Conservation (phyloP, 1,140 invertebrate species). For the Trigoniulus corallinus region DNA sequence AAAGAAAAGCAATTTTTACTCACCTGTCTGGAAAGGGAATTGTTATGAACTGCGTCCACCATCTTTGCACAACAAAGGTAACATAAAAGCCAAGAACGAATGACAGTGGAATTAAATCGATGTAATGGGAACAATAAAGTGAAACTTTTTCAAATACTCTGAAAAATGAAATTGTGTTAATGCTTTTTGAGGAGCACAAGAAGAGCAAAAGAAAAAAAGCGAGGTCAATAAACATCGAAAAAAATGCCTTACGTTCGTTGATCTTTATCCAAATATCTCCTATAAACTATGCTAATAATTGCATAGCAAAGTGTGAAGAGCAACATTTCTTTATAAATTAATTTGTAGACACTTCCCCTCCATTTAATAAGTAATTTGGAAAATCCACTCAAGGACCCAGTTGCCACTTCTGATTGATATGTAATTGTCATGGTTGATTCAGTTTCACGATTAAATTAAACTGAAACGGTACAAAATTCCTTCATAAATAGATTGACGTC, state of each 20-base stretch:
- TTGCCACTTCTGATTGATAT: constrained; percentile 17
- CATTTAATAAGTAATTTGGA: constrained; percentile 17
- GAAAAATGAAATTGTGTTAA: not conserved
- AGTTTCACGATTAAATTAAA: too few species aligned
- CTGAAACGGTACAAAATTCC: too few species aligned
- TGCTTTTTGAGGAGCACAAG: not conserved
- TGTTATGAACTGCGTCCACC: constrained; percentile 21
- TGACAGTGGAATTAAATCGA: constrained; percentile 19
- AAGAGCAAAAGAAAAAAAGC: too few species aligned
- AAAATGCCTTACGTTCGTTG: constrained; percentile 16
- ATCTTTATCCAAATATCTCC: constrained; percentile 14
- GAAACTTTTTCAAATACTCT: constrained; percentile 20
- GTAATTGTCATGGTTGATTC: constrained; percentile 22
- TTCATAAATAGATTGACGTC: too few species aligned
- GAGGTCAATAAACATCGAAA: not conserved
- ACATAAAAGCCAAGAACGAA: constrained; percentile 25
- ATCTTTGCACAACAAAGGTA: constrained; percentile 20
- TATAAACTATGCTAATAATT: constrained; percentile 16
- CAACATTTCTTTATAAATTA: constrained; percentile 22
- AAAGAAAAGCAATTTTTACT: not conserved
- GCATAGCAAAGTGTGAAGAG: constrained; percentile 16
- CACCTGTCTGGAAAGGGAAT: constrained; percentile 22
- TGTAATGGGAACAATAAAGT: constrained; percentile 19
- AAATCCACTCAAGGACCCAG: constrained; percentile 18
- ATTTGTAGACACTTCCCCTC: constrained; percentile 21